Base-by-base conservation (phyloP, 1,140 invertebrate genomes). In the Zaprionus africanus region DNA sequence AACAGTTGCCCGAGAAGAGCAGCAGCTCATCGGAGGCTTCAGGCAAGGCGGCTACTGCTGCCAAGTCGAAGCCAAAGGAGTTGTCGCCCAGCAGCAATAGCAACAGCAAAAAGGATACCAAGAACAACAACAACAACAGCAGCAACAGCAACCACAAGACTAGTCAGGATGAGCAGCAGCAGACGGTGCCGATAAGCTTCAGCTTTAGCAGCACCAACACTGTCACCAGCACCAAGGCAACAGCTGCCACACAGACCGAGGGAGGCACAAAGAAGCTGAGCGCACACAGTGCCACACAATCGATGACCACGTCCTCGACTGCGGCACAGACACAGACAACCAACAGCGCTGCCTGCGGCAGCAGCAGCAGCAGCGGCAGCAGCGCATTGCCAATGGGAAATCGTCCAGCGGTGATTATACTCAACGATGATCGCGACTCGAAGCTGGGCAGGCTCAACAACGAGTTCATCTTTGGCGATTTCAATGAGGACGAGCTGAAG, bases 381-480 rank as follows among this genome's bases (percentile, higher is more conserved):
- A 34, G 22, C 12, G 34, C 49, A 43, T 34, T 36, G 75, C 36
- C 26, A 57, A 60, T 28, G 38, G 69, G 62, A 34, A 81, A 79
- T 76, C 92, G 94, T 49, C 95, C 95, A 0, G 94, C 95, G 0
- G 95, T 95, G 1, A 95, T 95, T 57, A 93, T 95, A 59, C 78
- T 95, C 66, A 94, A 95, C 64, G 94, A 95, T 76, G 93, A 93
- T 43, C 81, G 92, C 3, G 82, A 78, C 19, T 69, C 68, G n/a
- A 36, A 36, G 53, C 64, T 71, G 58, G 76, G 70, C 46, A 68
- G 76, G 49, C 63, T 74, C 58, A 78, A 82, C 56, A 92, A 90
- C 54, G 90, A 92, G 69, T 92, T 93, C 46, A 92, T 91, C 24
- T 93, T 93, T 43, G 92, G 92, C 9, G 92, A 93, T 26, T 93